These are phyloP conservation scores for Notarius lentiginosus DNA, from an alignment of 2,113 vertebrate species.

Conservation along the genomic window DNA sequence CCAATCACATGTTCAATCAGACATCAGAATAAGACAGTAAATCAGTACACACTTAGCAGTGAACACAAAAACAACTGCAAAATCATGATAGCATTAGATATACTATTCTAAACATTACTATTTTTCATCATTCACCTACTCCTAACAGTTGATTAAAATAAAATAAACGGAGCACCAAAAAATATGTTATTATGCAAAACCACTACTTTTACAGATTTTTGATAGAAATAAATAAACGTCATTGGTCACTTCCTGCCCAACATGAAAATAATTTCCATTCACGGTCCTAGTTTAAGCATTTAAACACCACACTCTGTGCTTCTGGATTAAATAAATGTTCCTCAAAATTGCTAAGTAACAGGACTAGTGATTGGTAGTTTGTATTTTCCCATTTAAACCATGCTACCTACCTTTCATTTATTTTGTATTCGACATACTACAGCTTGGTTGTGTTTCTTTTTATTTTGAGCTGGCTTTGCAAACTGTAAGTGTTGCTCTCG, in stretches of 20 bases:
- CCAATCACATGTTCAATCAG: background rate
- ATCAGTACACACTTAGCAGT: background rate
- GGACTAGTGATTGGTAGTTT: background rate
- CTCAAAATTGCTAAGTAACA: background rate
- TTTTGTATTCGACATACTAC: background rate
- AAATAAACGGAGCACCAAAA: background rate
- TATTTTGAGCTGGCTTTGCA: background rate
- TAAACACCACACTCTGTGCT: background rate
- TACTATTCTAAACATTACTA: too few relatives aligned
- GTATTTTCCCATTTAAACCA: background rate
- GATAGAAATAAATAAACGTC: background rate
- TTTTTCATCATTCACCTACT: too few relatives aligned
- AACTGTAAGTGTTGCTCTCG: background rate
- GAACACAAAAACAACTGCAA: background rate
- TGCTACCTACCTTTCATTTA: background rate
- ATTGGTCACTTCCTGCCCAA: background rate
- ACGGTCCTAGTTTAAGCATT: slow-evolving; percentile 48
- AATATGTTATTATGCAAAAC: background rate
- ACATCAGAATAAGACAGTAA: background rate
- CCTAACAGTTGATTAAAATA: background rate
- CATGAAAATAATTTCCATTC: background rate
- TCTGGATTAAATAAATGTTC: background rate
- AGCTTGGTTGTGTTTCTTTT: background rate
- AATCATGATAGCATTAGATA: background rate
- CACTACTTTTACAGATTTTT: background rate